Percentiles rank a stretch among this genome's conserved stretches.
phyloP scores from a whole-genome alignment of 1,140 invertebrate species.

The silkworm (Bombyx mori) region DNA sequence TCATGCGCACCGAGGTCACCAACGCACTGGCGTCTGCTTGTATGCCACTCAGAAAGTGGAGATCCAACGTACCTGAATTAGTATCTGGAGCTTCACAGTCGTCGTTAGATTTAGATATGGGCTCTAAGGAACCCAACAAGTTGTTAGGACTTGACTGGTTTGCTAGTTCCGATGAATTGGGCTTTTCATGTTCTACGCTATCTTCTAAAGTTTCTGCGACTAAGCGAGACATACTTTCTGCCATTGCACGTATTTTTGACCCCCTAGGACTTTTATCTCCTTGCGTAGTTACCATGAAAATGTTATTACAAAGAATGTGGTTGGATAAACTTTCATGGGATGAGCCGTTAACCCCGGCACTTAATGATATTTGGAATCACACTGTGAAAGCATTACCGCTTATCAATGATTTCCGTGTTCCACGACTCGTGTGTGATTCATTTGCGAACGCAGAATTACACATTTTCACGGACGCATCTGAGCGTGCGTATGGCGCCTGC shows the following conservation, averaged over 20 bases:
- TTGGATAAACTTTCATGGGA: conserved; percentile 17
- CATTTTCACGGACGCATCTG: conserved; percentile 43
- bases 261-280: conserved; percentile 16
- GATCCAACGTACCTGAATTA: conserved; percentile 9
- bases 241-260: conserved; percentile 19
- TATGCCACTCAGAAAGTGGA: conserved; percentile 11
- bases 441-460: conserved; percentile 17
- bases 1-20: conserved; percentile 11
- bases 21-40: conserved; percentile 1
- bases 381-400: conserved; percentile 6
- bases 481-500: conserved; percentile 33
- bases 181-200: conserved; percentile 1
- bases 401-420: conserved; percentile 19
- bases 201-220: neutral
- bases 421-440: conserved; percentile 15
- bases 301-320: conserved; percentile 17
- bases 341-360: conserved; percentile 8
- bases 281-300: conserved; percentile 17
- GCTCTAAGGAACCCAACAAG: conserved; percentile 7
- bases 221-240: no score
- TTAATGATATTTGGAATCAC: conserved; percentile 11
- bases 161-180: conserved; percentile 7
- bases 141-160: conserved; percentile 14
- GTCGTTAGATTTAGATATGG: conserved; percentile 12
- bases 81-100: neutral